phyloP scores from a whole-genome alignment of 2,113 vertebrate genomes.

The Tetrao urogallus region DNA sequence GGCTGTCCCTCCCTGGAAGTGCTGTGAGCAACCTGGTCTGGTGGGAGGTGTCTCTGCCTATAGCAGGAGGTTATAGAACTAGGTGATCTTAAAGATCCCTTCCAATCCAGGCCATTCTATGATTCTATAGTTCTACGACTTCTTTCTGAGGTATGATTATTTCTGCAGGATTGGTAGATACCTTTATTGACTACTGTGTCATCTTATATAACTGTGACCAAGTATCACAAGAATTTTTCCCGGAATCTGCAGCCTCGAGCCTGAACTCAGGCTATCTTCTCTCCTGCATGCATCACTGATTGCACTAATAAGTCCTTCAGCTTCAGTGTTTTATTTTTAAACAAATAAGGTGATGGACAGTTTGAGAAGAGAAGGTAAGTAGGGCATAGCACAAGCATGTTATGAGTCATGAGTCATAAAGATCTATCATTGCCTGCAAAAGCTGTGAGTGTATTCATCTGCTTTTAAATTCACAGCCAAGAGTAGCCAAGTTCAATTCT shows the following conservation, averaged over 20 bases:
- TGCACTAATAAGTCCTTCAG: slow-evolving; percentile 55
- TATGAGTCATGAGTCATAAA: slow-evolving; percentile 39
- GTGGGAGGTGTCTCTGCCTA: too few species aligned
- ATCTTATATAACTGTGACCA: neutral
- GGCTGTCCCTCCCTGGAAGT: too few species aligned
- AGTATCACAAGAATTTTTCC: neutral
- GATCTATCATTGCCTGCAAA: slow-evolving; percentile 20
- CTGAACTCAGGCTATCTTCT: slow-evolving; percentile 33
- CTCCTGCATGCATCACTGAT: slow-evolving; percentile 46
- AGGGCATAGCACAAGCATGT: neutral
- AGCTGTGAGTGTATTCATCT: slow-evolving; percentile 30
- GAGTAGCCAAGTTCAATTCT: slow-evolving; percentile 28
- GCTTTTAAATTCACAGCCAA: neutral
- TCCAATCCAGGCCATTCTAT: too few species aligned
- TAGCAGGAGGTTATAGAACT: too few species aligned
- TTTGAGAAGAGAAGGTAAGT: slow-evolving; percentile 17
- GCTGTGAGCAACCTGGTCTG: too few species aligned
- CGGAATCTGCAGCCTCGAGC: neutral
- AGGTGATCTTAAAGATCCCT: too few species aligned
- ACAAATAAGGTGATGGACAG: slow-evolving; percentile 54
- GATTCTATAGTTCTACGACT: neutral
- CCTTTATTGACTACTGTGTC: neutral
- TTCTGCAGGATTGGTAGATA: neutral
- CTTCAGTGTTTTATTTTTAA: slow-evolving; percentile 59
- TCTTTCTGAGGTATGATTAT: neutral